Evolutionary conservation across 2,113 vertebrate species (phyloP), one percentile per base, ranked within the genome.

Genomic region (Protobothrops mucrosquamatus): DNA sequence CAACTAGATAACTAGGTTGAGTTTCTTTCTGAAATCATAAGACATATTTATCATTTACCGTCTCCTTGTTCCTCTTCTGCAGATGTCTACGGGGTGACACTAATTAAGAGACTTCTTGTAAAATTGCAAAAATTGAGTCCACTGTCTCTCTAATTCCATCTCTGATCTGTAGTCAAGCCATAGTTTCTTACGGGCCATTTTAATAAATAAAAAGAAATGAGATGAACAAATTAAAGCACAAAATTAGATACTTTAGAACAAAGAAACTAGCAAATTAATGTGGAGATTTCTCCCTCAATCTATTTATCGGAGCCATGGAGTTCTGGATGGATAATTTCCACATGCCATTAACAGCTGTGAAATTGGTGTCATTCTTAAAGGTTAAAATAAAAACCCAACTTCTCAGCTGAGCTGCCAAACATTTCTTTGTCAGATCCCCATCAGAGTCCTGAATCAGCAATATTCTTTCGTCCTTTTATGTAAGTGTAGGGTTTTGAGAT

Each of bases 301-400:
- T 48, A 55, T 46, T 95, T 94, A 91, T 39, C 87, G 39, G 74
- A 92, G 95, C 85, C 92, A 64, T 59, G 92, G 91, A 92, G 95
- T 90, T 95, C 92, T 93, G 91, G 92, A 52, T 96, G 95, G 59
- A 94, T 94, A 94, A 96, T 97, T 96, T 95, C 95, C 95, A 94
- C 94, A 94, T 94, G 94, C 95, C 96, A 94, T 89, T 94, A 94
- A 95, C 96, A 97, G 96, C 96, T 96, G 96, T 92, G 96, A 93
- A 95, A 97, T 96, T 94, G 96, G 95, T 96, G 96, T 95, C 95
- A 93, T 96, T 97, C 94, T 91, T 93, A 92, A 95, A 94, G 96
- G 96, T 96, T 96, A 96, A 97, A 96, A 97, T 95, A 96, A 96
- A 88, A 90, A 95, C 94, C 56, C 93, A 52, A 96, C 95, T 89